A percentile compares a stretch with the other conserved stretches of the same genome.
Evolutionary conservation across 2,888 invertebrate genomes (phyloP).

Genomic region (Isoperla grammatica): DNA sequence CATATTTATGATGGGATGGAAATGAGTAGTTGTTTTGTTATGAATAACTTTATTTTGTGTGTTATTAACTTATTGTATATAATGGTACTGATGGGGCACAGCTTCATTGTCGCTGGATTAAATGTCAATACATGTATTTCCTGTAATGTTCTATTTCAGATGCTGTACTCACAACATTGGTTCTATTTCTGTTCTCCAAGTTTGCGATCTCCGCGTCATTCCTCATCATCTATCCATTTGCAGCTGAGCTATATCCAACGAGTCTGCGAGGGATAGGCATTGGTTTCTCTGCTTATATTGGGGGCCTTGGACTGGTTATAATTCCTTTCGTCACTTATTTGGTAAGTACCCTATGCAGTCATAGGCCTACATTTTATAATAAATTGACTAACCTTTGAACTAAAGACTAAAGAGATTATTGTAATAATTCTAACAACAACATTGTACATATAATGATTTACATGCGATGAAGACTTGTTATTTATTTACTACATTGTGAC

Average conservation of each 20-base stretch:
- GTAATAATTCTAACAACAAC: not conserved
- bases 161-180: constrained; percentile 65
- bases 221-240: constrained; percentile 87
- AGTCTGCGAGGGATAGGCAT: constrained; percentile 84
- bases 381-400: too few relatives aligned
- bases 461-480: too few relatives aligned
- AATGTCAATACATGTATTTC: not conserved
- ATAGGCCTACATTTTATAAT: too few relatives aligned
- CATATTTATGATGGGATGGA: too few relatives aligned
- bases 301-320: constrained; percentile 79
- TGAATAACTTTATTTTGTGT: too few relatives aligned
- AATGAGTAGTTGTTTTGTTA: too few relatives aligned
- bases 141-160: constrained; percentile 47
- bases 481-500: too few relatives aligned
- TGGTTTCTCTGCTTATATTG: constrained; percentile 85
- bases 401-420: not conserved
- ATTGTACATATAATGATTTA: too few relatives aligned
- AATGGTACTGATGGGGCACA: too few relatives aligned
- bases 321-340: constrained; percentile 89
- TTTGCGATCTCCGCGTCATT: constrained; percentile 87
- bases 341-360: too few relatives aligned
- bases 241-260: constrained; percentile 87
- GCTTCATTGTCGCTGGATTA: not conserved
- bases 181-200: constrained; percentile 76
- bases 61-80: too few relatives aligned